phyloP scores from a whole-genome alignment of 2,888 invertebrate species.

The Bombylius discolor region DNA sequence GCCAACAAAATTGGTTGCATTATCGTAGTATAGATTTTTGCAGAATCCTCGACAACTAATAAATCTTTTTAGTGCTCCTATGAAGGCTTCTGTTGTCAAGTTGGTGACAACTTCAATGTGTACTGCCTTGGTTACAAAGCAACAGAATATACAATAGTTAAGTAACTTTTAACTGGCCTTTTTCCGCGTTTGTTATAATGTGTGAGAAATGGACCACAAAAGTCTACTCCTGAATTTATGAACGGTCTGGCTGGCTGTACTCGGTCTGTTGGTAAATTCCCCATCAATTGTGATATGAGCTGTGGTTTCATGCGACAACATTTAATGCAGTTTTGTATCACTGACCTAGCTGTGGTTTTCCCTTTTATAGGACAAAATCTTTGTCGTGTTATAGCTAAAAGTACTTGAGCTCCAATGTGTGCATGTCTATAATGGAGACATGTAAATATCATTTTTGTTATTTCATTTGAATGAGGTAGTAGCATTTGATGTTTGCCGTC shows the following conservation, averaged over 20 bases:
- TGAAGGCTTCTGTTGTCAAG: slow-evolving; percentile 11
- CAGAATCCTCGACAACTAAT: slow-evolving; percentile 4
- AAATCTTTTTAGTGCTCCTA: slow-evolving; percentile 11
- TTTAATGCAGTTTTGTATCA: too few relatives aligned
- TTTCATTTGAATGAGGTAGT: too few relatives aligned
- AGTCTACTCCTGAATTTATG: slow-evolving; percentile 2
- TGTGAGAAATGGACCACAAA: slow-evolving; percentile 1
- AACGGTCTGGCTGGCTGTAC: slow-evolving; percentile 5
- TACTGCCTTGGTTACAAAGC: slow-evolving; percentile 12
- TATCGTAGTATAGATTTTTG: slow-evolving; percentile 3
- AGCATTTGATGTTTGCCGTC: too few relatives aligned
- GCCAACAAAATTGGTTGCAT: slow-evolving; percentile 9
- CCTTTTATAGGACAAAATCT: too few relatives aligned
- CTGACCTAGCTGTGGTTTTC: too few relatives aligned
- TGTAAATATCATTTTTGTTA: too few relatives aligned
- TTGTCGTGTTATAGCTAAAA: too few relatives aligned
- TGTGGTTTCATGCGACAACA: too few relatives aligned
- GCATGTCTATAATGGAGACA: background rate
- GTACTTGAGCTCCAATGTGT: too few relatives aligned
- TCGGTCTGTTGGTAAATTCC: slow-evolving; percentile 3
- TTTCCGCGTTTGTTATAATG: slow-evolving; percentile 3
- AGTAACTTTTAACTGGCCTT: slow-evolving; percentile 7
- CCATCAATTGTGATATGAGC: slow-evolving; percentile 4
- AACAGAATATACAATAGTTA: slow-evolving; percentile 9
- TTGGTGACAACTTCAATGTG: slow-evolving; percentile 11